Evolutionary conservation across 2,888 invertebrate species (phyloP).

Genomic region (Nomada lathburiana): DNA sequence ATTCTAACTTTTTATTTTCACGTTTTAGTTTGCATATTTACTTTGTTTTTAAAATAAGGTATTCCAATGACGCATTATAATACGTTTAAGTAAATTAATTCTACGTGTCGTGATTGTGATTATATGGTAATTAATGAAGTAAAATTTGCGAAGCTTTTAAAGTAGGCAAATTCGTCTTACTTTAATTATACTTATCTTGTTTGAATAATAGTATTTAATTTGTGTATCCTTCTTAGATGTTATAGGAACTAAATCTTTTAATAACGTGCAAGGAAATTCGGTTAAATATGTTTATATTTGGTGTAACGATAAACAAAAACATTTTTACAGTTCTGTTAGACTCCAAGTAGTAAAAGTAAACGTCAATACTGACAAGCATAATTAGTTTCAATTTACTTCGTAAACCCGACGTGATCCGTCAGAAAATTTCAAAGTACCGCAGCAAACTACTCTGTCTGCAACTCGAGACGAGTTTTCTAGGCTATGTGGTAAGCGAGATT

Average conservation of each 20-base stretch:
- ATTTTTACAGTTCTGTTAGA: background rate
- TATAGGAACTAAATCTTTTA: background rate
- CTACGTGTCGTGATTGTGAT: no score
- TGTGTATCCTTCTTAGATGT: no score
- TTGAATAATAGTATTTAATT: no score
- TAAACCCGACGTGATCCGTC: slow-evolving; percentile 30
- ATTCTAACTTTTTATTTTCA: background rate
- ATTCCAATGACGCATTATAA: no score
- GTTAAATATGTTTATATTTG: background rate
- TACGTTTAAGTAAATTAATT: no score
- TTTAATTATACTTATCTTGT: no score
- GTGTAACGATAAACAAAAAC: background rate
- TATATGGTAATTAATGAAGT: no score
- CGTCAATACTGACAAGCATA: slow-evolving; percentile 16
- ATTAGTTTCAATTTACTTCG: slow-evolving; percentile 41
- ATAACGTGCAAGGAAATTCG: background rate
- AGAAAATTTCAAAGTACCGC: slow-evolving; percentile 42
- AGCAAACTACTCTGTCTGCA: slow-evolving; percentile 32
- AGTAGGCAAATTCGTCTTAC: no score
- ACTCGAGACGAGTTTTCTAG: slow-evolving; percentile 44
- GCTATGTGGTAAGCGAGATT: slow-evolving; percentile 50
- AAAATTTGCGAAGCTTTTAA: no score
- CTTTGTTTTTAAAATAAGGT: no score
- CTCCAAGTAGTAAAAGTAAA: slow-evolving; percentile 15
- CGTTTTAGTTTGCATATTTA: background rate